phyloP scores from a whole-genome alignment of 2,888 invertebrate species.

The Phragmatobia fuliginosa region DNA sequence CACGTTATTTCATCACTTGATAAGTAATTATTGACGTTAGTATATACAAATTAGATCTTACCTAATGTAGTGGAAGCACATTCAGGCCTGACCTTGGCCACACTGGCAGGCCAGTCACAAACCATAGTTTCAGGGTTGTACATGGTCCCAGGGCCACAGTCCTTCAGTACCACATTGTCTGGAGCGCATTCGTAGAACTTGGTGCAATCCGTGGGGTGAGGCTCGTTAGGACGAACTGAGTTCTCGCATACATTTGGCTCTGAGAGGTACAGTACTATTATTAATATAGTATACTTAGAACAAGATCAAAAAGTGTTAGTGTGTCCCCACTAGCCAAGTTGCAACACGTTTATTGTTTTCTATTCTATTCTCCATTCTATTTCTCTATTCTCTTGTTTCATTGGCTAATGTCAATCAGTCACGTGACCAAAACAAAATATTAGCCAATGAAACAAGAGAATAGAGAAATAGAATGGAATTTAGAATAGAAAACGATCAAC shows the following conservation, averaged over 20 bases:
- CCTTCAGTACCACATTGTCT: conserved; percentile 85
- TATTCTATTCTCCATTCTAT: too few relatives aligned
- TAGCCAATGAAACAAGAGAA: too few relatives aligned
- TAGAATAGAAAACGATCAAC: too few relatives aligned
- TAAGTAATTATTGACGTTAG: too few relatives aligned
- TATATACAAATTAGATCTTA: conserved; percentile 7
- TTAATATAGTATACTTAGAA: background rate
- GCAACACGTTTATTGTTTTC: too few relatives aligned
- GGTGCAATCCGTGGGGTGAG: conserved; percentile 89
- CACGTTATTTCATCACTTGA: too few relatives aligned
- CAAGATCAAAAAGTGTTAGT: too few relatives aligned
- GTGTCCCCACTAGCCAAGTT: too few relatives aligned
- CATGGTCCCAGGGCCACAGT: conserved; percentile 88
- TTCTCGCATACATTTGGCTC: conserved; percentile 75
- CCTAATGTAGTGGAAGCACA: conserved; percentile 73
- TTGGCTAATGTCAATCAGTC: too few relatives aligned
- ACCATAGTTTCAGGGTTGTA: conserved; percentile 89
- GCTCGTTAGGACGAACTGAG: conserved; percentile 83
- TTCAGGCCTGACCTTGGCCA: conserved; percentile 86
- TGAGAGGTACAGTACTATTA: conserved; percentile 28
- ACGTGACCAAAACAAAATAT: too few relatives aligned
- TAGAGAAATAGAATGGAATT: too few relatives aligned
- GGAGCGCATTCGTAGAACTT: conserved; percentile 90
- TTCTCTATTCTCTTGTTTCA: too few relatives aligned
- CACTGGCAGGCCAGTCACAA: conserved; percentile 89